Evolutionary conservation across 2,113 vertebrate species (phyloP).

Genomic region (Eptatretus burgeri): DNA sequence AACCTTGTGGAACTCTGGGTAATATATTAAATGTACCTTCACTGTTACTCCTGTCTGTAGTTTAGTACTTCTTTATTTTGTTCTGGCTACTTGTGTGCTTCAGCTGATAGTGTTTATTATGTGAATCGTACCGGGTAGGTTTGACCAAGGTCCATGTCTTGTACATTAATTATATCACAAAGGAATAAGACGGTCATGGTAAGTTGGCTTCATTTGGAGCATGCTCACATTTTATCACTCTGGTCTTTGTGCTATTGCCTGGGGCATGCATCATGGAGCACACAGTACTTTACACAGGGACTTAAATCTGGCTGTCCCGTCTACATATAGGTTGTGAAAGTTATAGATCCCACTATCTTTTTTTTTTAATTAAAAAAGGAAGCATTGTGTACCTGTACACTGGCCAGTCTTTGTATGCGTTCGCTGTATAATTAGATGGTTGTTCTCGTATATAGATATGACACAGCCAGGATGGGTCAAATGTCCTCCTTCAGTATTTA

Average conservation of each 20-base stretch:
- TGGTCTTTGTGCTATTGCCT: not conserved
- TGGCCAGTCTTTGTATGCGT: too few species aligned
- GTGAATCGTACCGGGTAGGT: too few species aligned
- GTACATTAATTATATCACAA: too few species aligned
- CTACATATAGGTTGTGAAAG: not conserved
- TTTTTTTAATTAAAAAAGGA: too few species aligned
- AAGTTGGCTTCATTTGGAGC: not conserved
- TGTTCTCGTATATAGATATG: too few species aligned
- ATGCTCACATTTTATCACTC: too few species aligned
- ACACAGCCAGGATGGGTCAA: too few species aligned
- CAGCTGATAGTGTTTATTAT: not conserved
- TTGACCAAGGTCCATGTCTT: too few species aligned
- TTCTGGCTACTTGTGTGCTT: not conserved
- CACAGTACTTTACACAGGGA: not conserved
- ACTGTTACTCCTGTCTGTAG: too few species aligned
- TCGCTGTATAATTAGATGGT: too few species aligned
- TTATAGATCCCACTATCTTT: not conserved
- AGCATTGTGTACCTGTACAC: not conserved
- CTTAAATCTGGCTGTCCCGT: not conserved
- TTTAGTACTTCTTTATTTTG: not conserved
- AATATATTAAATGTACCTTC: constrained; percentile 10
- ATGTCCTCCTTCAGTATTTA: too few species aligned
- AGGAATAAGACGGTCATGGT: too few species aligned
- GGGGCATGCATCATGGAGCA: not conserved
- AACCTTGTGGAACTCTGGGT: constrained; percentile 87